A percentile compares a stretch with the other conserved stretches of the same genome.
Conservation (phyloP, 2,797 vertebrate genomes). For the Coracias cyanogaster region DNA sequence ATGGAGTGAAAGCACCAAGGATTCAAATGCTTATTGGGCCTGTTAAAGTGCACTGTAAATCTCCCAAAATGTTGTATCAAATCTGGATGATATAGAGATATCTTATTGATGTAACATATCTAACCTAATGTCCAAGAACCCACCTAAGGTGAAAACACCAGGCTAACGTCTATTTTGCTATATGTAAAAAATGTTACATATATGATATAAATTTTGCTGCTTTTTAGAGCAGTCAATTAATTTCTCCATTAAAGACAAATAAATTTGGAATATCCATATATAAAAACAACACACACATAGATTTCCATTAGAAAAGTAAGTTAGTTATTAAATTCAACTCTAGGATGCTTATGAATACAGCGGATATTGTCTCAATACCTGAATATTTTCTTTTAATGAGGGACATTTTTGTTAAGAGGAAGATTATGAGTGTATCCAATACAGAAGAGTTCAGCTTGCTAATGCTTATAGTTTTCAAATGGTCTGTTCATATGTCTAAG, state of each 20-base stretch:
- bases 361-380: conserved; percentile 32
- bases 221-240: background rate
- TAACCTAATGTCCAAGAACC: background rate
- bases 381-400: conserved; percentile 36
- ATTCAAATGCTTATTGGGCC: background rate
- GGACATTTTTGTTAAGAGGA: conserved; percentile 39
- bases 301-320: conserved; percentile 24
- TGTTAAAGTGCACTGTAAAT: background rate
- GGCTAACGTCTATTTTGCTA: background rate
- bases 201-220: background rate
- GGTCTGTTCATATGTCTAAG: conserved; percentile 67
- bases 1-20: background rate
- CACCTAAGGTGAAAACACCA: background rate
- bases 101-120: background rate
- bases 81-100: background rate
- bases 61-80: background rate
- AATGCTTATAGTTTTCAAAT: conserved; percentile 53
- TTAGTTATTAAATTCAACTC: background rate
- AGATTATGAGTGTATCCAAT: conserved; percentile 5
- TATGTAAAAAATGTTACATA: background rate
- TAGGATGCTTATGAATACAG: conserved; percentile 13
- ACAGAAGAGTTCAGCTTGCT: conserved; percentile 22
- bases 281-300: background rate
- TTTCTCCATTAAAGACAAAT: background rate
- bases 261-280: background rate